A percentile compares a stretch with the other conserved stretches of the same genome.
Evolutionary conservation across 2,113 vertebrate genomes (phyloP).

Genomic region (Epinephelus lanceolatus): DNA sequence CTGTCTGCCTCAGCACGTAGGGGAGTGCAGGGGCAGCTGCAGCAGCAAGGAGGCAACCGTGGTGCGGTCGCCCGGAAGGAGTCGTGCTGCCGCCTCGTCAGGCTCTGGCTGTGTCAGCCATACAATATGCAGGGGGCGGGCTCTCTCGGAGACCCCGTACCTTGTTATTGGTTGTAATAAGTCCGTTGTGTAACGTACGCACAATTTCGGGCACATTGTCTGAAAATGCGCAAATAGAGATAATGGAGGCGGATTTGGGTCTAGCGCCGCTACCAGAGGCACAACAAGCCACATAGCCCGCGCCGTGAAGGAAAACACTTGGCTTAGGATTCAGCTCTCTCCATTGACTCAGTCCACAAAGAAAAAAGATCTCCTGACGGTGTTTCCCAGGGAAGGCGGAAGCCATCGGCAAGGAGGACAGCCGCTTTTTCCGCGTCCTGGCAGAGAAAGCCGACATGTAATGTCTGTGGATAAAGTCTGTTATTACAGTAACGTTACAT

Average conservation of each 20-base stretch:
- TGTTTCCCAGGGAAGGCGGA: slow-evolving; percentile 20
- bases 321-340: neutral
- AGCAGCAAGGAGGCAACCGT: slow-evolving; percentile 45
- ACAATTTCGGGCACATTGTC: slow-evolving; percentile 72
- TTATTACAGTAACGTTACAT: neutral
- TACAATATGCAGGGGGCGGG: slow-evolving; percentile 66
- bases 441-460: slow-evolving; percentile 10
- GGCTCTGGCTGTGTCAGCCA: slow-evolving; percentile 18
- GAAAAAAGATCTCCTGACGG: neutral
- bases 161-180: slow-evolving; percentile 66
- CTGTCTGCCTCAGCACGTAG: slow-evolving; percentile 8
- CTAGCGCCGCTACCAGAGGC: neutral
- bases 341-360: neutral
- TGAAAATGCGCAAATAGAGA: slow-evolving; percentile 64
- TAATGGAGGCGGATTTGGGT: slow-evolving; percentile 29
- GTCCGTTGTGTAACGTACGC: slow-evolving; percentile 51
- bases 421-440: neutral
- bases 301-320: neutral
- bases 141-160: slow-evolving; percentile 17
- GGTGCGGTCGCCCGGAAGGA: slow-evolving; percentile 57
- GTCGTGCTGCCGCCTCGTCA: slow-evolving; percentile 33
- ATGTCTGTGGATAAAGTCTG: neutral
- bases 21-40: slow-evolving; percentile 37
- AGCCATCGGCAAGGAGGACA: slow-evolving; percentile 37
- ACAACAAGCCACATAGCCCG: neutral